Evolutionary conservation across 2,888 invertebrate genomes (phyloP).

Genomic region (Atethmia centrago): DNA sequence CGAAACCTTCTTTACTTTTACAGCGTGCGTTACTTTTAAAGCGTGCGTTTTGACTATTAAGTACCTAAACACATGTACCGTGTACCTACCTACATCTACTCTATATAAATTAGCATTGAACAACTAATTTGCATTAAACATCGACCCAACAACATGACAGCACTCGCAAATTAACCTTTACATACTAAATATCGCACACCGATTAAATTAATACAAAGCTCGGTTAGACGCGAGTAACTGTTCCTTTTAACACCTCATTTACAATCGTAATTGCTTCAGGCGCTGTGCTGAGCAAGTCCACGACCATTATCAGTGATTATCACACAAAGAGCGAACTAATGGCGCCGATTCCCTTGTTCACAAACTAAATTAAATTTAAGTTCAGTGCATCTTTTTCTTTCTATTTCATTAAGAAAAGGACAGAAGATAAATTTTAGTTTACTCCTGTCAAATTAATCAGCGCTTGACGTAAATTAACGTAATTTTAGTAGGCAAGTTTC

Average conservation of each 20-base stretch:
- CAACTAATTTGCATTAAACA: constrained; percentile 9
- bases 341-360: too few relatives aligned
- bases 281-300: constrained; percentile 18
- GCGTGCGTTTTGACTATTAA: background rate
- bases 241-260: constrained; percentile 54
- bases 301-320: constrained; percentile 37
- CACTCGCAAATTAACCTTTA: constrained; percentile 48
- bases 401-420: too few relatives aligned
- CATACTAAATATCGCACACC: constrained; percentile 45
- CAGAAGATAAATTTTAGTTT: too few relatives aligned
- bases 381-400: too few relatives aligned
- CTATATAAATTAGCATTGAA: constrained; percentile 2
- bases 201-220: constrained; percentile 52
- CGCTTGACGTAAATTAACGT: too few relatives aligned
- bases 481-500: too few relatives aligned
- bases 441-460: too few relatives aligned
- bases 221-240: constrained; percentile 17
- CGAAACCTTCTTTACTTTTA: too few relatives aligned
- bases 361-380: too few relatives aligned
- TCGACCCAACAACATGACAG: constrained; percentile 11
- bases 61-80: background rate
- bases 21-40: too few relatives aligned
- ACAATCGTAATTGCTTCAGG: constrained; percentile 56
- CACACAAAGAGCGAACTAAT: constrained; percentile 52
- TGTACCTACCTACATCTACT: background rate